Evolutionary conservation across 2,113 vertebrate genomes (phyloP).

Genomic region (Gracilinanus agilis): DNA sequence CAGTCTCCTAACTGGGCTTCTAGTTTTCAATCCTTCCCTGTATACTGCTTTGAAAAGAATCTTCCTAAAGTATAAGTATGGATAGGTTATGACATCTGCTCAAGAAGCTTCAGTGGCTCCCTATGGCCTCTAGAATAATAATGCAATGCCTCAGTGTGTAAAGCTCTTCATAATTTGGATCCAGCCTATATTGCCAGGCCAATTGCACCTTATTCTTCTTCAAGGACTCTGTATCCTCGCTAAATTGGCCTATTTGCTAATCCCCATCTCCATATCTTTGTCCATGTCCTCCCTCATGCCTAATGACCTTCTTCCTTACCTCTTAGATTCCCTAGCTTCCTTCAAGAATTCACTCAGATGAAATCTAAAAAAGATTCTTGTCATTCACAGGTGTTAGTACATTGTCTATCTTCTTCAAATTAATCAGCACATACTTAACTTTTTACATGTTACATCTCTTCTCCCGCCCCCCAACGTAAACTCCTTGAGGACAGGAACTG

Average conservation of each 20-base stretch:
- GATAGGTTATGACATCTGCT: not conserved
- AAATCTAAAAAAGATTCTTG: not conserved
- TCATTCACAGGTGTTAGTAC: not conserved
- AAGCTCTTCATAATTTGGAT: not conserved
- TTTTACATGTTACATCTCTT: not conserved
- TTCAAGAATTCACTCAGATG: not conserved
- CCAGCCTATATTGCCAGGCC: not conserved
- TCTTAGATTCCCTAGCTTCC: not conserved
- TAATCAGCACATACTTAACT: not conserved
- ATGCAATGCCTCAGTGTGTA: not conserved
- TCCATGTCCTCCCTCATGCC: not conserved
- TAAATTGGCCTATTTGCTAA: not conserved
- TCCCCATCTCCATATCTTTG: not conserved
- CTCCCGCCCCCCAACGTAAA: not conserved
- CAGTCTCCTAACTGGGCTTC: not conserved
- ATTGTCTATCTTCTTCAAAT: not conserved
- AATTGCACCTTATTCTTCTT: not conserved
- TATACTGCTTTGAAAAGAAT: not conserved
- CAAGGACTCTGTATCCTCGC: not conserved
- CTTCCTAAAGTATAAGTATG: not conserved
- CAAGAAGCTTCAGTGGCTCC: not conserved
- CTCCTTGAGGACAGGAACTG: not conserved
- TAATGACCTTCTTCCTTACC: not conserved
- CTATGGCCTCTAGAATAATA: not conserved
- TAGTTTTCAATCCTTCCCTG: not conserved